A percentile compares a stretch with the other conserved stretches of the same genome.
Conservation (phyloP, 2,797 vertebrate species). For the Tadarida brasiliensis region DNA sequence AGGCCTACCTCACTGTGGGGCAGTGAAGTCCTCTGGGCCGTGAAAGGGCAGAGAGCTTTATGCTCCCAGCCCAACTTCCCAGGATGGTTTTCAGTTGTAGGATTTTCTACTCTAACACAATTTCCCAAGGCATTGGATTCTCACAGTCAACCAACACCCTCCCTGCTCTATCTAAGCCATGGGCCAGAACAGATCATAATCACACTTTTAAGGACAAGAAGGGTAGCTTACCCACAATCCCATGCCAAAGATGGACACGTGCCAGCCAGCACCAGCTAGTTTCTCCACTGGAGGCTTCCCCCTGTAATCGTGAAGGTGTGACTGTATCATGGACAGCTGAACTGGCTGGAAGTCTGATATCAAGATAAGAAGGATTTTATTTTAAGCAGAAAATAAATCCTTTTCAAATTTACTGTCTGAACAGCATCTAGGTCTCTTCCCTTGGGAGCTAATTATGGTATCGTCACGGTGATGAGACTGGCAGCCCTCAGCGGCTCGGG, state of each 20-base stretch:
- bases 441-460: background rate
- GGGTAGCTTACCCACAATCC: background rate
- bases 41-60: background rate
- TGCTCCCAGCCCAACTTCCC: background rate
- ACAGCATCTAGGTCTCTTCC: background rate
- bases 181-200: background rate
- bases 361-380: background rate
- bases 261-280: background rate
- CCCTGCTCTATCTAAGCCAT: background rate
- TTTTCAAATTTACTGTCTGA: background rate
- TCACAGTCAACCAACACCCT: background rate
- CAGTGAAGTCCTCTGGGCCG: background rate
- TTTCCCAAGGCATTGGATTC: background rate
- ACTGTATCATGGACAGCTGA: background rate
- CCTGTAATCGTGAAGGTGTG: background rate
- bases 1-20: background rate
- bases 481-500: background rate
- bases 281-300: background rate
- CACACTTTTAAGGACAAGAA: background rate
- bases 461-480: background rate
- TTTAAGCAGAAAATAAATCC: constrained; percentile 33
- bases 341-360: background rate
- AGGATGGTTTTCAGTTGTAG: background rate
- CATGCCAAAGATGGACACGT: background rate
- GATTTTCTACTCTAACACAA: background rate